Evolutionary conservation across 2,797 vertebrate genomes (phyloP), one percentile per base, ranked within the genome.

Genomic region (Sebastes alutus): DNA sequence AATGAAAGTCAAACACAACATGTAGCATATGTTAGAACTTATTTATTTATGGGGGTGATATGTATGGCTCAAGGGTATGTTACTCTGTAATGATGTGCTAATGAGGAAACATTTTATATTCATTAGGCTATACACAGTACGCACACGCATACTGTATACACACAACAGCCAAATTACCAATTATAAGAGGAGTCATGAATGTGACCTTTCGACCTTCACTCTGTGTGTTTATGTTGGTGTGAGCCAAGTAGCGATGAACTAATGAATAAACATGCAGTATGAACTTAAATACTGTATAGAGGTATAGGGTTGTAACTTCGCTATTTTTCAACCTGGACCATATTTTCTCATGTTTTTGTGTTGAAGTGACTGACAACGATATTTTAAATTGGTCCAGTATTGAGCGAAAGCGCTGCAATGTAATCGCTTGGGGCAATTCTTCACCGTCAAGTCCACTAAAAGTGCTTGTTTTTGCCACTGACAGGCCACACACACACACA

Each of bases 31-130:
- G 9, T n/a, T 52, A 5, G 23, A 27, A 55, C 4, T 18, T 30
- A 52, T 49, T 82, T 65, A 78, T 78, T 65, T 30, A 77, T 67
- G 64, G 20, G 3, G 81, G 62, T 56, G 25, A 71, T 54, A 6
- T 60, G 22, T n/a, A 30, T 61, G 2, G n/a, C 75, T 76, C 63
- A 30, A 60, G 62, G 23, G 46, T 23, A 66, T 38, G 7, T 33
- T 77, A 29, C 6, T n/a, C 35, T 80, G 7, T 86, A 86, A 90
- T 77, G 58, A 80, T 49, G 75, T 85, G 55, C 80, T 89, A 88
- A 75, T 77, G 81, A 83, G 69, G 23, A 56, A 75, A 64, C 63
- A 54, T 75, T 77, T 75, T 25, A 65, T 52, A 69, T 66, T 75
- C 75, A 87, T 78, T 77, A 77, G 10, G 32, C 49, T 33, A 49